A percentile compares a stretch with the other conserved stretches of the same genome.
These are phyloP conservation scores for Gila robusta DNA, from an alignment of 2,797 vertebrate species.

Conservation along the genomic window DNA sequence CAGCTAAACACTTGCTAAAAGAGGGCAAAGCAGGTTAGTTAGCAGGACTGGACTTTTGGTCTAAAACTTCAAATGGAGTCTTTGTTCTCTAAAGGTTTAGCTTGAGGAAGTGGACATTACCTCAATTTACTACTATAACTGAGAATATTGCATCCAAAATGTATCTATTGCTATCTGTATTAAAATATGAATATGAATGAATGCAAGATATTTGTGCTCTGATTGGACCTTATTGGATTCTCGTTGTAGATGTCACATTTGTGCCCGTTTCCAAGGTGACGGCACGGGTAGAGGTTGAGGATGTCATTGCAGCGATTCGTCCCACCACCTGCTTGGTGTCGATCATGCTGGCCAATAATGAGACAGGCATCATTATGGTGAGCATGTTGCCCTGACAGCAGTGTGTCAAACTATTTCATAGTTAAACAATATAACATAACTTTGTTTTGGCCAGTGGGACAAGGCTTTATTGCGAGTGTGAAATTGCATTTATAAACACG, in stretches of 20 bases:
- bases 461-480: background rate
- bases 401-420: background rate
- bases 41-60: background rate
- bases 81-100: background rate
- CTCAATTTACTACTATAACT: too few relatives aligned
- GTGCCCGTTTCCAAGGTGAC: slow-evolving; percentile 86
- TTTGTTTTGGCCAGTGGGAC: background rate
- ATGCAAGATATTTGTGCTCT: background rate
- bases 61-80: background rate
- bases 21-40: slow-evolving; percentile 78
- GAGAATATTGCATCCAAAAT: background rate
- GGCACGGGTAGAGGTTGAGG: slow-evolving; percentile 84
- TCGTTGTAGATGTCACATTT: slow-evolving; percentile 85
- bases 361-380: slow-evolving; percentile 96
- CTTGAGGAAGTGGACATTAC: background rate
- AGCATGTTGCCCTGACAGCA: slow-evolving; percentile 57
- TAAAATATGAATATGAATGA: background rate
- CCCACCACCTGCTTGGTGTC: slow-evolving; percentile 92
- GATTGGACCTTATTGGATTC: slow-evolving; percentile 40
- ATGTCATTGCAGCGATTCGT: slow-evolving; percentile 84
- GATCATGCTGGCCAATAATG: slow-evolving; percentile 96
- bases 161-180: background rate
- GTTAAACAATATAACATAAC: background rate
- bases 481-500: background rate
- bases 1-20: slow-evolving; percentile 79